These are phyloP conservation scores for Lutjanus erythropterus DNA, from an alignment of 2,113 vertebrate species.

Conservation along the genomic window DNA sequence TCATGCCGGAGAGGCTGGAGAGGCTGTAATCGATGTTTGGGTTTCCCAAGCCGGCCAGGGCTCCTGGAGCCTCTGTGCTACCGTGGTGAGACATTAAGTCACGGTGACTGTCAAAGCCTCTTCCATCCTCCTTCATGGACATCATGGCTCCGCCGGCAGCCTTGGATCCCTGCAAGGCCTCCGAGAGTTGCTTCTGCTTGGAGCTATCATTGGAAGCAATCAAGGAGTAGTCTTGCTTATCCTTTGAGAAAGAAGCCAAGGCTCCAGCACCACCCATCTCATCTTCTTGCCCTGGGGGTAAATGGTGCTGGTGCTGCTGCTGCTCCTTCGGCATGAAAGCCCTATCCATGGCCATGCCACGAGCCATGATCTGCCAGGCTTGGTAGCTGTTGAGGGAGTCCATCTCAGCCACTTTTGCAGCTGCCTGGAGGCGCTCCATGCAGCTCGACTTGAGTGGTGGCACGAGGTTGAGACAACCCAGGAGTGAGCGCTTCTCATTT, in stretches of 20 bases:
- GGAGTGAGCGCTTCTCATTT: constrained; percentile 95
- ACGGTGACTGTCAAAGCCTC: constrained; percentile 91
- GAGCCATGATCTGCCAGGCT: constrained; percentile 99
- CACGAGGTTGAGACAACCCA: constrained; percentile 96
- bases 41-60: constrained; percentile 81
- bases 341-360: constrained; percentile 96
- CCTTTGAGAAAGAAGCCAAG: constrained; percentile 91
- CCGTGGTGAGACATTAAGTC: constrained; percentile 93
- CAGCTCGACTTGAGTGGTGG: constrained; percentile 98
- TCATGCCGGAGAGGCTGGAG: constrained; percentile 85
- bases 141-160: constrained; percentile 87
- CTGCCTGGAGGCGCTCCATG: constrained; percentile 97
- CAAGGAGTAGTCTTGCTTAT: constrained; percentile 95
- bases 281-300: constrained; percentile 92
- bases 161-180: constrained; percentile 92
- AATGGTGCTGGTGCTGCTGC: constrained; percentile 83
- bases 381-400: constrained; percentile 99
- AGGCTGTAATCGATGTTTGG: constrained; percentile 93
- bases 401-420: constrained; percentile 98
- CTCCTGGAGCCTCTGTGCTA: constrained; percentile 61
- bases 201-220: constrained; percentile 90
- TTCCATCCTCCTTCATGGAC: constrained; percentile 91
- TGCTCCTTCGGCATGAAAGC: constrained; percentile 97
- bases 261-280: constrained; percentile 86
- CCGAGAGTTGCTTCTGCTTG: constrained; percentile 95